A percentile compares a stretch with the other conserved stretches of the same genome.
These are phyloP conservation scores for Carassius auratus DNA, from an alignment of 2,113 vertebrate species.

Conservation along the genomic window DNA sequence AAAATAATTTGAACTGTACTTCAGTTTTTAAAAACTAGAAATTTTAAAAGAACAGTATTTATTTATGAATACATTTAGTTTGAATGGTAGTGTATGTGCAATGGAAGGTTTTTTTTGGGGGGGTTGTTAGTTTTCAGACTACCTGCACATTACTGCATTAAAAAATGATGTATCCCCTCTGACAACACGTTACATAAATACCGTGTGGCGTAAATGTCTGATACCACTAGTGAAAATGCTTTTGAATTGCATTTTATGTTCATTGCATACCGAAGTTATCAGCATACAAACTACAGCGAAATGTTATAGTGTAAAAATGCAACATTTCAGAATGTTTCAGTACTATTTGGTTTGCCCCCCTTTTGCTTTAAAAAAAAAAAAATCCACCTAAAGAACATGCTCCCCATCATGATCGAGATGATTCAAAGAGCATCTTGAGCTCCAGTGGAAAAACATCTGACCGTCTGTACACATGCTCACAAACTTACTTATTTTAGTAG, in stretches of 20 bases:
- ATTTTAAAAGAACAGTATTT: neutral
- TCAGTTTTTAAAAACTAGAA: neutral
- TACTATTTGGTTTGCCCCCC: neutral
- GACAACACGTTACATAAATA: neutral
- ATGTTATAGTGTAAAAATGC: neutral
- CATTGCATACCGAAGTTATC: neutral
- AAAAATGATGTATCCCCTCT: neutral
- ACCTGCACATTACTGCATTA: neutral
- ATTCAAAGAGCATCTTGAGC: neutral
- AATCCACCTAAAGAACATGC: neutral
- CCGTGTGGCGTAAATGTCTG: neutral
- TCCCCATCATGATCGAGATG: neutral
- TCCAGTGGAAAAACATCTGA: neutral
- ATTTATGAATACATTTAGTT: neutral
- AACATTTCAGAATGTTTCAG: neutral
- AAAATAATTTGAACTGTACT: neutral
- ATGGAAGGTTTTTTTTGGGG: neutral
- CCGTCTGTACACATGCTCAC: neutral
- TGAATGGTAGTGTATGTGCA: neutral
- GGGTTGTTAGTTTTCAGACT: neutral
- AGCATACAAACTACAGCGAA: neutral
- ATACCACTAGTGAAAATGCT: neutral
- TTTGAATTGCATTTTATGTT: neutral
- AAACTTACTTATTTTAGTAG: neutral
- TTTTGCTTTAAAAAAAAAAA: neutral